Base-by-base conservation (phyloP, 2,888 invertebrate species). In the Megamerina dolium region DNA sequence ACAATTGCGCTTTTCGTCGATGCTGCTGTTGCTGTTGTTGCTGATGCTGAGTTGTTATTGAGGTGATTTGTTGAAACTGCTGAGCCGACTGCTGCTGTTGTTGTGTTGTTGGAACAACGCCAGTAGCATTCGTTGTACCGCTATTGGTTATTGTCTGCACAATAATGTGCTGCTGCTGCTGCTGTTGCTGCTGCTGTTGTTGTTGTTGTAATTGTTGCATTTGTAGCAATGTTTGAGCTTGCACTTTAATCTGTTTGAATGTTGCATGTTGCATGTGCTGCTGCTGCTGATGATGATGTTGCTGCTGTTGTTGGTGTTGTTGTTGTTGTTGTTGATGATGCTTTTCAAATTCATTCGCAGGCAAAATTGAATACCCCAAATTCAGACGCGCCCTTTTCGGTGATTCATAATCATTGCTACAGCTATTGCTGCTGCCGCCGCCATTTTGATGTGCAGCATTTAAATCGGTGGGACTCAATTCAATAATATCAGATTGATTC, bases 1-100 rank as follows among this genome's bases (percentile, higher is more conserved):
- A 78, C 54, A 80, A 74, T 41, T 79, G 79, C 57, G 80, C 79
- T 72, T 80, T 80, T 55, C 80, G 74, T 54, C 80, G 72, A 65
- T 75, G 78, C 8, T 77, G 75, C 61, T 74, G 77, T 53, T 54
- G 45, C 30, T n/a, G n/a, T n/a, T n/a, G n/a, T n/a, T n/a, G n/a
- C n/a, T n/a, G n/a, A n/a, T n/a, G n/a, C n/a, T n/a, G n/a, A n/a
- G n/a, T n/a, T n/a, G n/a, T n/a, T n/a, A 54, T 46, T 23, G 49
- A 31, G 16, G 46, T 48, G 8, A 56, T 34, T 27, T 52, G 54
- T 9, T 47, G 44, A 19, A 46, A 45, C 12, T 56, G 58, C 18
- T 53, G 56, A 21, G 53, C 53, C 13, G 46, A 46, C 12, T 48
- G 52, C 4, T 43, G 10, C 9, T 10, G 10, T 8, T 32, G 14